A percentile compares a stretch with the other conserved stretches of the same genome.
Conservation (phyloP, 2,797 vertebrate species). For the Cuniculus paca region DNA sequence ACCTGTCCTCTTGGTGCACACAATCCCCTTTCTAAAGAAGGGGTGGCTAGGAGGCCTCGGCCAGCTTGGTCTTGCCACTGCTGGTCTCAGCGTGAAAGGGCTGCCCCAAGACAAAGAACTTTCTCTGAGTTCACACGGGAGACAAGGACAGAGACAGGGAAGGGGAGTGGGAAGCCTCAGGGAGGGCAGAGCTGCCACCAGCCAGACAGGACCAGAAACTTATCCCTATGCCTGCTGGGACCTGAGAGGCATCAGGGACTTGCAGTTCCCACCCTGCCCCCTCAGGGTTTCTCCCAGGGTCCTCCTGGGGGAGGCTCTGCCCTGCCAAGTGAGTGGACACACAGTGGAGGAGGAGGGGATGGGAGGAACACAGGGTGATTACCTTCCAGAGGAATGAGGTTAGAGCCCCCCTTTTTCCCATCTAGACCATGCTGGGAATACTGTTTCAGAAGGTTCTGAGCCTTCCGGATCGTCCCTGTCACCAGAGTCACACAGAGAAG, state of each 20-base stretch:
- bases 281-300: constrained; percentile 34
- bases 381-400: constrained; percentile 99
- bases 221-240: not conserved
- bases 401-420: constrained; percentile 99
- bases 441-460: constrained; percentile 99
- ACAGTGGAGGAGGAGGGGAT: constrained; percentile 83
- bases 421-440: constrained; percentile 99
- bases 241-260: not conserved
- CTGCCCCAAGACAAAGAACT: constrained; percentile 65
- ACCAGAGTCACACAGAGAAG: constrained; percentile 91
- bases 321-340: constrained; percentile 81
- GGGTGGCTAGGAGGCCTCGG: not conserved
- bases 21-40: constrained; percentile 34
- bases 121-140: constrained; percentile 78
- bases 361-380: constrained; percentile 87
- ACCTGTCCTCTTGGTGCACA: not conserved
- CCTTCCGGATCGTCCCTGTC: constrained; percentile 99
- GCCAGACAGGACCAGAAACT: constrained; percentile 76
- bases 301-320: constrained; percentile 82
- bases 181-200: constrained; percentile 86
- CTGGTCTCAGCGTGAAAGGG: constrained; percentile 83
- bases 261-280: constrained; percentile 11
- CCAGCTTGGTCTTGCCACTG: constrained; percentile 81
- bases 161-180: constrained; percentile 78
- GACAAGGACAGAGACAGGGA: constrained; percentile 83